Conservation (phyloP, 2,888 invertebrate species). For the Noctua janthina region DNA sequence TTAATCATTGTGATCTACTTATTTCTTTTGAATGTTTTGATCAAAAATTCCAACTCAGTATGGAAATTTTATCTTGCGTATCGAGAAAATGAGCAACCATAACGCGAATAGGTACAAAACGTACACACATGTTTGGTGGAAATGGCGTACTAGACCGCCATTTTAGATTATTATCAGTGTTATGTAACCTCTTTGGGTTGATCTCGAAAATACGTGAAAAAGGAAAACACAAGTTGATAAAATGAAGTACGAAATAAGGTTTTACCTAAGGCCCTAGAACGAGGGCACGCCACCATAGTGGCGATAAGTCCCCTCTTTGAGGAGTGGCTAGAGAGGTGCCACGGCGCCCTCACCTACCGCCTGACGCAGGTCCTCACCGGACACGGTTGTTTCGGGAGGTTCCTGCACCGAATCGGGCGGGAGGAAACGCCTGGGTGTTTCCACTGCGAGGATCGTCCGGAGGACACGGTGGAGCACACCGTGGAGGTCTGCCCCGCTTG, state of each 20-base stretch:
- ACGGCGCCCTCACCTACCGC: too few species aligned
- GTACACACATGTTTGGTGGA: constrained; percentile 36
- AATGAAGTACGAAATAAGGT: background rate
- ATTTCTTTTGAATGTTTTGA: constrained; percentile 1
- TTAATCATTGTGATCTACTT: constrained; percentile 7
- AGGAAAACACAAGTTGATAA: background rate
- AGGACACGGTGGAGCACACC: too few species aligned
- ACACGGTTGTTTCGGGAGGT: too few species aligned
- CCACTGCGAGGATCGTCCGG: too few species aligned
- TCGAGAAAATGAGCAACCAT: constrained; percentile 15
- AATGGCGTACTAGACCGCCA: constrained; percentile 27
- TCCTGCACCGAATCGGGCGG: too few species aligned
- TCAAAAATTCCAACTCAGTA: constrained; percentile 4
- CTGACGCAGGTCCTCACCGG: too few species aligned
- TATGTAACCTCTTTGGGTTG: constrained; percentile 3
- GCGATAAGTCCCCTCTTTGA: too few species aligned
- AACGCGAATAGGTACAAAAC: constrained; percentile 29
- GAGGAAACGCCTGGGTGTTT: too few species aligned
- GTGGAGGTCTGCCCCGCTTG: too few species aligned
- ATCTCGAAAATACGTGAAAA: constrained; percentile 6
- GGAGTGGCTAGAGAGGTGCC: too few species aligned
- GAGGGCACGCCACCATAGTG: too few species aligned
- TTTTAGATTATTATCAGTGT: constrained; percentile 48
- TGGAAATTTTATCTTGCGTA: constrained; percentile 33
- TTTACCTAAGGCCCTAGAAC: background rate